Conservation (phyloP, 2,888 invertebrate species). For the Agrotis clavis region DNA sequence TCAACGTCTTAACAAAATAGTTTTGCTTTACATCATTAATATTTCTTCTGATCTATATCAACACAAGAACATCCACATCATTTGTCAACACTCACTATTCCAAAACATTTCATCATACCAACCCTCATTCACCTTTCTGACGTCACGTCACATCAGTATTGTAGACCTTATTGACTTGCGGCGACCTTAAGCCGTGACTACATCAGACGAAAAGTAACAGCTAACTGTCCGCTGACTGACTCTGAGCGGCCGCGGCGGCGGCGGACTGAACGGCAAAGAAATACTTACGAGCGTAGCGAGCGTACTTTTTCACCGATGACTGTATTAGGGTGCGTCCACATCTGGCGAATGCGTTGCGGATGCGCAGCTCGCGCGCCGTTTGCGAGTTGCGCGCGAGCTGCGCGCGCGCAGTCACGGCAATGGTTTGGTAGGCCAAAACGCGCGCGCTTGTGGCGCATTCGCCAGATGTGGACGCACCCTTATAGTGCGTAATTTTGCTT, state of each 20-base stretch:
- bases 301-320: not conserved
- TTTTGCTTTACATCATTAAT: slow-evolving; percentile 14
- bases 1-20: slow-evolving; percentile 4
- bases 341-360: too few species aligned
- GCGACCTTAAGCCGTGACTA: not conserved
- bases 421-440: too few species aligned
- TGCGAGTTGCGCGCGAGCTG: too few species aligned
- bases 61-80: not conserved
- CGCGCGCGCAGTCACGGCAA: too few species aligned
- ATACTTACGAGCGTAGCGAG: not conserved
- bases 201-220: not conserved
- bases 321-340: too few species aligned
- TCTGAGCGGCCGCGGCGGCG: not conserved
- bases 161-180: not conserved
- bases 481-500: not conserved
- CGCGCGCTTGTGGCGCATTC: too few species aligned
- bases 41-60: slow-evolving; percentile 8
- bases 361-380: too few species aligned
- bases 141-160: slow-evolving; percentile 17
- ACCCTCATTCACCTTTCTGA: not conserved
- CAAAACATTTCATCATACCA: slow-evolving; percentile 21
- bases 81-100: not conserved
- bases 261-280: too few species aligned
- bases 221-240: not conserved
- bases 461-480: too few species aligned